Evolutionary conservation across 2,797 vertebrate genomes (phyloP).

Genomic region (Chelmon rostratus): DNA sequence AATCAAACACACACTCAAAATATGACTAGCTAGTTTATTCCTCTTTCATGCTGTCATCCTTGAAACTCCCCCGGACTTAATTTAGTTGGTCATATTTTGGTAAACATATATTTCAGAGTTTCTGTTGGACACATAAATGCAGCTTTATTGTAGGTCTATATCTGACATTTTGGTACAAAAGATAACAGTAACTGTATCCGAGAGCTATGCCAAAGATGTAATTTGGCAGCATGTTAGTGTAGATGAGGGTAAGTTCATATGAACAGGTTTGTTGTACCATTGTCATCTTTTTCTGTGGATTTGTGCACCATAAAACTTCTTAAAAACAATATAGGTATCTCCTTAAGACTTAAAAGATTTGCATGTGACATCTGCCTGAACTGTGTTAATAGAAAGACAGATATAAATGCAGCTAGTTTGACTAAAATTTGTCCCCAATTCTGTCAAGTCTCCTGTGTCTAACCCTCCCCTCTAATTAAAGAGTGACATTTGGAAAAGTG

Average conservation of each 20-base stretch:
- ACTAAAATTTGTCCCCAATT: background rate
- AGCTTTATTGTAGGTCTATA: background rate
- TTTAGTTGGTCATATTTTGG: constrained; percentile 20
- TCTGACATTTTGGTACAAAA: background rate
- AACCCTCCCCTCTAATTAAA: background rate
- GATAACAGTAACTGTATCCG: background rate
- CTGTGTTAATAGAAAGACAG: background rate
- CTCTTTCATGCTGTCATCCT: constrained; percentile 18
- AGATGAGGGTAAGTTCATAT: background rate
- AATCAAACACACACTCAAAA: background rate
- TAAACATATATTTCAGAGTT: background rate
- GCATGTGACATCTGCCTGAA: background rate
- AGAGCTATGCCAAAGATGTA: background rate
- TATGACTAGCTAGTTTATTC: constrained; percentile 2
- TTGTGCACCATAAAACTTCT: background rate
- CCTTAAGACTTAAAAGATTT: background rate
- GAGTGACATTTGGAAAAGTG: background rate
- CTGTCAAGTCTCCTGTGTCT: background rate
- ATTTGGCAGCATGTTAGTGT: background rate
- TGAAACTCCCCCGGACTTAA: background rate
- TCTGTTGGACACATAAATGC: background rate
- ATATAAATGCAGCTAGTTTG: background rate
- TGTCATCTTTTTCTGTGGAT: background rate
- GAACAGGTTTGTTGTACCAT: background rate
- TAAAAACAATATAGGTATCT: background rate